These are phyloP conservation scores for Athalia circularis DNA, from an alignment of 2,888 invertebrate genomes.

Conservation along the genomic window DNA sequence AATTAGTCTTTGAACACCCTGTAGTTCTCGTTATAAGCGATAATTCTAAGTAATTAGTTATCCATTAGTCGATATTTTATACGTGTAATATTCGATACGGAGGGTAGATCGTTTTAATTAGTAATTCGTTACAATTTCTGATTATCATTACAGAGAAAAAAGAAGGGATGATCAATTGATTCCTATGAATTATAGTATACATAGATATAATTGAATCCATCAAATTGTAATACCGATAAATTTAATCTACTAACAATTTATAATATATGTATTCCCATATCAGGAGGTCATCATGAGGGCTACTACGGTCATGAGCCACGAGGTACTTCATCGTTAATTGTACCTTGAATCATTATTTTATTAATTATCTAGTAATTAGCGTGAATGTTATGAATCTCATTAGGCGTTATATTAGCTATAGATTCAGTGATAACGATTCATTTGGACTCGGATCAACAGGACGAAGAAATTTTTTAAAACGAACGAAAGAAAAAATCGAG, in stretches of 20 bases:
- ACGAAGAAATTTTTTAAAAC: too few species aligned
- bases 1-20: too few species aligned
- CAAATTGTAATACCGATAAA: background rate
- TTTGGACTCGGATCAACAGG: too few species aligned
- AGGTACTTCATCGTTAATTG: slow-evolving; percentile 77
- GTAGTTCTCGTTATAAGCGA: too few species aligned
- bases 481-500: background rate
- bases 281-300: slow-evolving; percentile 78
- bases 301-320: slow-evolving; percentile 84
- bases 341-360: slow-evolving; percentile 8
- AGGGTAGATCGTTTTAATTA: too few species aligned
- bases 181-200: too few species aligned
- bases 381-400: background rate
- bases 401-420: background rate
- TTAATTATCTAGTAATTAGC: background rate
- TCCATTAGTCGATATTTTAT: too few species aligned
- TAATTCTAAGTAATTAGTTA: too few species aligned
- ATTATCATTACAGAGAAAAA: too few species aligned
- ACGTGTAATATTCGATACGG: too few species aligned
- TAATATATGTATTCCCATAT: slow-evolving; percentile 52
- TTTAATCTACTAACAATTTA: background rate
- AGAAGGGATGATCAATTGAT: too few species aligned
- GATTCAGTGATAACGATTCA: background rate
- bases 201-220: background rate
- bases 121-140: too few species aligned